These are phyloP conservation scores for Bubalus kerabau DNA, from an alignment of 2,113 vertebrate species.

Conservation along the genomic window DNA sequence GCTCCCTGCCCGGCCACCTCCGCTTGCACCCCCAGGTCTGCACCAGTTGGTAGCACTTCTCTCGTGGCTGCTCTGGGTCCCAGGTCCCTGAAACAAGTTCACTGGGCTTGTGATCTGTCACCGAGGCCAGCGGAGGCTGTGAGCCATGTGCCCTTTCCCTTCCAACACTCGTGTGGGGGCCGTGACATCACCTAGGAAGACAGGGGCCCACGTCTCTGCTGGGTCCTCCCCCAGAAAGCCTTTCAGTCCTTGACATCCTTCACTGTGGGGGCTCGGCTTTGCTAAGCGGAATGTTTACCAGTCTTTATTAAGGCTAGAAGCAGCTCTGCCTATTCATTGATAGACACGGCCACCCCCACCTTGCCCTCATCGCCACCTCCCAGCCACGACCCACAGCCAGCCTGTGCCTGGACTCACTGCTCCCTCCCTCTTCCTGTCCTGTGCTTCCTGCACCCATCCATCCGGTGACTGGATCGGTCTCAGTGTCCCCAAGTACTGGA, in stretches of 20 bases:
- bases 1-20: fast-evolving
- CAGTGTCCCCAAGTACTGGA: fast-evolving
- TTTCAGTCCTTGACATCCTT: constrained; percentile 26
- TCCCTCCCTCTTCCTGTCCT: constrained; percentile 2
- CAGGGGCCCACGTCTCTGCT: background rate
- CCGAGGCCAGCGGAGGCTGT: background rate
- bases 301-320: constrained; percentile 42
- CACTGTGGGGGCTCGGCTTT: background rate
- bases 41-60: background rate
- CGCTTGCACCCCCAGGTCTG: background rate
- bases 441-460: background rate
- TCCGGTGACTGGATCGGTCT: background rate
- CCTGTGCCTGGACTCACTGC: constrained; percentile 20
- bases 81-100: background rate
- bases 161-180: background rate
- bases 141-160: background rate
- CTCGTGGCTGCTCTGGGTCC: background rate
- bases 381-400: constrained; percentile 47
- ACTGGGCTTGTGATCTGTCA: background rate
- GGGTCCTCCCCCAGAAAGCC: background rate
- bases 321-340: constrained; percentile 41
- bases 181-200: background rate
- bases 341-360: background rate
- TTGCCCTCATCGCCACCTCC: background rate
- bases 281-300: constrained; percentile 22